Percentiles rank a stretch among this genome's conserved stretches.
Evolutionary conservation across 2,797 vertebrate genomes (phyloP).

Genomic region (Sciaenops ocellatus): DNA sequence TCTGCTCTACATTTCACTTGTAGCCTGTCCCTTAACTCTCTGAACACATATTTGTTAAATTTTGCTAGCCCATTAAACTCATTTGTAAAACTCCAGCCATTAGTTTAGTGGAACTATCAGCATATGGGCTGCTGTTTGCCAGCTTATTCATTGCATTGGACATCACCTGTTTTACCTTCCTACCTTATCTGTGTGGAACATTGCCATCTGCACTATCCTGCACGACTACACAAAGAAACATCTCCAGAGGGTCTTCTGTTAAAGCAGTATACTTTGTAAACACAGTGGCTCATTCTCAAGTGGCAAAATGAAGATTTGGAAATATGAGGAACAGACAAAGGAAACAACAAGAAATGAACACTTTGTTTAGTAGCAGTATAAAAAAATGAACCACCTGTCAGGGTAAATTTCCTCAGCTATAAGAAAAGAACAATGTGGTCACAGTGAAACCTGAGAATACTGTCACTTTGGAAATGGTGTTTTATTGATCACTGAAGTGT

Average conservation of each 20-base stretch:
- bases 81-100: neutral
- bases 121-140: neutral
- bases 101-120: neutral
- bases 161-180: slow-evolving; percentile 3
- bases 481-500: neutral
- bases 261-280: neutral
- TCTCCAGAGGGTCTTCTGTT: neutral
- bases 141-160: neutral
- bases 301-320: neutral
- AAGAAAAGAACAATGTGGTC: neutral
- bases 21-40: neutral
- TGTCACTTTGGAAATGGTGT: neutral
- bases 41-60: neutral
- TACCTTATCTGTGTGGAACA: neutral
- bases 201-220: slow-evolving; percentile 10
- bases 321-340: neutral
- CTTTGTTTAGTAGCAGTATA: neutral
- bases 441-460: neutral
- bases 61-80: slow-evolving; percentile 19
- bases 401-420: neutral
- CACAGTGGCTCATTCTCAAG: neutral
- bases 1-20: neutral
- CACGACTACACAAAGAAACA: slow-evolving; percentile 5
- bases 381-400: neutral
- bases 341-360: neutral